Evolutionary conservation across 1,140 invertebrate species (phyloP), one percentile per base, ranked within the genome.

Genomic region (Sinella curviseta): DNA sequence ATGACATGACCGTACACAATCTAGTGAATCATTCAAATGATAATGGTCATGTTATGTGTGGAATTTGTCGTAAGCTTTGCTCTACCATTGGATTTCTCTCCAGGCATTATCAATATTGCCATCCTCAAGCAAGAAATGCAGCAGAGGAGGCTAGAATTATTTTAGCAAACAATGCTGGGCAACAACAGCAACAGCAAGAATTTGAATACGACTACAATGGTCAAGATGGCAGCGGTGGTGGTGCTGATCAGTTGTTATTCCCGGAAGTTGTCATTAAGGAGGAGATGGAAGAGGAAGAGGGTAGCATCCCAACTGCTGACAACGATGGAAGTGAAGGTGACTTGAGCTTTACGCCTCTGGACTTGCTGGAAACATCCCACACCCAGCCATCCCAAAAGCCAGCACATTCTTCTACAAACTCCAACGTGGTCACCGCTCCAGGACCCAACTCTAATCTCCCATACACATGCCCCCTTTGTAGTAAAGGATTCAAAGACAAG

Each of bases 21-120:
- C 31, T 70, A 2, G n/a, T 24, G 3, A 14, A 14, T 30, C 65
- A 70, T 30, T 39, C 34, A n/a, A 20, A 48, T 3, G 24, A 4
- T 3, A 30, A 74, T 17, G 70, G 16, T 28, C 30, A 14, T 60
- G 3, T 36, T 34, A 14, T 12, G 1, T 74, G 70, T 74, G 34
- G 30, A 8, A 2, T 74, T 8, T 74, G 70, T 30, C 4, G 31
- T 2, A 74, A 74, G 33, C 14, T 8, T 12, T 74, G 70, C 30
- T 14, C 26, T 17, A 34, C 70, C 4, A 4, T 74, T 8, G 70
- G 24, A 8, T 74, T 74, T 24, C n/a, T n/a, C n/a, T n/a, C 31
- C 24, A 75, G 36, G 24, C 74, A 75, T 48, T 75, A 75, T 24
- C 74, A 75, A 26, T 75, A 48, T 30, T 31, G 35, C 35, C 74